Evolutionary conservation across 2,888 invertebrate genomes (phyloP).

Genomic region (Entomobrya proxima): DNA sequence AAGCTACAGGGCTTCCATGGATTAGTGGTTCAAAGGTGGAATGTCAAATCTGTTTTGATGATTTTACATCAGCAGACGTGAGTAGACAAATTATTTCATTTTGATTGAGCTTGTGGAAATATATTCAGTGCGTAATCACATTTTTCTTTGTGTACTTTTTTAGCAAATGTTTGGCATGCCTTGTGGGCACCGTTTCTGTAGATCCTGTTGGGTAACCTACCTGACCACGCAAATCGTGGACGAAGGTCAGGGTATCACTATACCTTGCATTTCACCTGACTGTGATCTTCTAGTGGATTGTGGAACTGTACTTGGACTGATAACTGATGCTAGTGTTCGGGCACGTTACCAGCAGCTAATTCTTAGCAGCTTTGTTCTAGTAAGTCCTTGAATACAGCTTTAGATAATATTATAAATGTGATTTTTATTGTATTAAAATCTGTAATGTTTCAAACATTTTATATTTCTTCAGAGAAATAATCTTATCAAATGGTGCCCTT

Average conservation of each 20-base stretch:
- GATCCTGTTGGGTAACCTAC: conserved; percentile 96
- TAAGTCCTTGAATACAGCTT: conserved; percentile 77
- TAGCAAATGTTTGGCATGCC: conserved; percentile 93
- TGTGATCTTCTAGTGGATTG: conserved; percentile 99
- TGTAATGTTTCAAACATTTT: background rate
- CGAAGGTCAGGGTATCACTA: conserved; percentile 96
- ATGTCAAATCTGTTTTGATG: conserved; percentile 94
- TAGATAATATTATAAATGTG: background rate
- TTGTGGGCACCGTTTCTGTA: conserved; percentile 94
- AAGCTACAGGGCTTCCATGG: too few species aligned
- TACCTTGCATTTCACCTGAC: conserved; percentile 96
- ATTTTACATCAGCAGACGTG: conserved; percentile 87
- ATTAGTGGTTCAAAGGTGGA: conserved; percentile 79
- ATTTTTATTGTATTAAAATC: conserved; percentile 89
- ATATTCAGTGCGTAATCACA: background rate
- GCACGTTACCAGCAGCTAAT: conserved; percentile 97
- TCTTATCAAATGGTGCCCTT: conserved; percentile 97
- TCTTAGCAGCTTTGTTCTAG: conserved; percentile 98
- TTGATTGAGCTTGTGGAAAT: conserved; percentile 9
- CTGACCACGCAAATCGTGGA: conserved; percentile 98
- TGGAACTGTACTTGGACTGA: conserved; percentile 94
- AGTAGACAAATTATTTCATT: conserved; percentile 77
- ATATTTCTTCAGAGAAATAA: conserved; percentile 82
- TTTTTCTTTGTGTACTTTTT: conserved; percentile 44
- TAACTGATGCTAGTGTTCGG: conserved; percentile 90